Percentiles rank a stretch among this genome's conserved stretches.
phyloP scores from a whole-genome alignment of 2,888 invertebrate genomes.

The Pimpla rufipes region DNA sequence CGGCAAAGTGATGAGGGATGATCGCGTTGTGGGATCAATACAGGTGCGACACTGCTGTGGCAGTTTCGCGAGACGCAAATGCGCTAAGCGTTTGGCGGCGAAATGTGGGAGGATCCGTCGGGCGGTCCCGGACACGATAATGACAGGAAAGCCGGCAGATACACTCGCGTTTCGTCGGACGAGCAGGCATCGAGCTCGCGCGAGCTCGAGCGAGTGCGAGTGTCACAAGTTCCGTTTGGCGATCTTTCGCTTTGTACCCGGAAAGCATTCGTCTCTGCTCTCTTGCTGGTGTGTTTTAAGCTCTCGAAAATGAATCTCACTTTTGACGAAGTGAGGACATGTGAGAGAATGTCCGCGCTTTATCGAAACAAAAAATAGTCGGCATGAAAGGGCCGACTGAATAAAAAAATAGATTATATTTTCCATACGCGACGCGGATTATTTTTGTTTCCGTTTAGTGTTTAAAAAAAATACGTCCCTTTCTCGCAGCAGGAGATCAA shows the following conservation, averaged over 20 bases:
- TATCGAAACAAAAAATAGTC: conserved; percentile 22
- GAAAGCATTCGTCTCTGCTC: conserved; percentile 67
- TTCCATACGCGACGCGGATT: neutral
- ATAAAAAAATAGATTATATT: conserved; percentile 7
- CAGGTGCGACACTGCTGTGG: neutral
- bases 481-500: no score
- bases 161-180: conserved; percentile 59
- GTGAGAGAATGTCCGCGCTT: conserved; percentile 3
- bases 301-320: conserved; percentile 76
- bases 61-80: conserved; percentile 32
- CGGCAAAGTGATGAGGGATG: conserved; percentile 1
- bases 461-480: neutral
- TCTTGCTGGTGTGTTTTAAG: conserved; percentile 77
- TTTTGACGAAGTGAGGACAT: conserved; percentile 41
- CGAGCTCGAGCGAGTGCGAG: conserved; percentile 30
- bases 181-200: conserved; percentile 27
- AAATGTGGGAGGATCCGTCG: conserved; percentile 54
- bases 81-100: conserved; percentile 57
- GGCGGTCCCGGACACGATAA: conserved; percentile 76
- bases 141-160: conserved; percentile 80
- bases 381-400: neutral
- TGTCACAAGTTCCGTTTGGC: conserved; percentile 75
- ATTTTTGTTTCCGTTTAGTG: neutral
- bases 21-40: conserved; percentile 59
- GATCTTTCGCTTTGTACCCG: conserved; percentile 79